Base-by-base conservation (phyloP, 1,140 invertebrate genomes). In the Cyclina sinensis region DNA sequence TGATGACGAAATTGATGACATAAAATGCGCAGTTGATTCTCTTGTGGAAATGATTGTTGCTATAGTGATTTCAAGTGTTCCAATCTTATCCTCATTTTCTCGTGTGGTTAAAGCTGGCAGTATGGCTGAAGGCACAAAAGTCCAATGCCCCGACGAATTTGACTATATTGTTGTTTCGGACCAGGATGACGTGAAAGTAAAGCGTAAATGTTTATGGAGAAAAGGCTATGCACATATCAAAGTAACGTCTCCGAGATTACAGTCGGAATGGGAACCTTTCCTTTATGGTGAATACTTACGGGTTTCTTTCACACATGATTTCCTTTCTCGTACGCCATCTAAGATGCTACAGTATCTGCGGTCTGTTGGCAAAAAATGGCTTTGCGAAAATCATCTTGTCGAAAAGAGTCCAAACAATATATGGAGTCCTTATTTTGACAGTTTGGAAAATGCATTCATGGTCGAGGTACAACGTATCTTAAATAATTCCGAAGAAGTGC, bases 171-270 rank as follows among this genome's bases (percentile, higher is more conserved):
- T 62, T 4, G 7, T 27, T 4, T 27, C n/a, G 9, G 57, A 27
- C 7, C n/a, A 24, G 9, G 27, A 27, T 62, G 24, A 24, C 3
- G 24, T 62, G 1, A 5, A 62, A 62, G 57, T 62, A 7, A 24
- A 62, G 14, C n/a, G 24, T 4, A 14, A 9, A 62, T 62, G 57
- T 62, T 9, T 27, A 27, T 27, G 27, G 0, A 62, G 24, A 4
- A 62, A n/a, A 62, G 57, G 57, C 24, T 62, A 62, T 27, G 57
- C 57, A 1, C 57, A 62, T 62, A n/a, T 62, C 14, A 62, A 62
- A 62, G n/a, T 62, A 21, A 62, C 4, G 2, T 21, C 24, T 27
- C 21, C n/a, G 3, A 11, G 14, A 5, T 62, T 62, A 24, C n/a
- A 14, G 9, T n/a, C 57, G n/a, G n/a, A 27, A 27, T 62, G 57